Evolutionary conservation across 1,140 invertebrate genomes (phyloP).

Genomic region (Drosophila orena): DNA sequence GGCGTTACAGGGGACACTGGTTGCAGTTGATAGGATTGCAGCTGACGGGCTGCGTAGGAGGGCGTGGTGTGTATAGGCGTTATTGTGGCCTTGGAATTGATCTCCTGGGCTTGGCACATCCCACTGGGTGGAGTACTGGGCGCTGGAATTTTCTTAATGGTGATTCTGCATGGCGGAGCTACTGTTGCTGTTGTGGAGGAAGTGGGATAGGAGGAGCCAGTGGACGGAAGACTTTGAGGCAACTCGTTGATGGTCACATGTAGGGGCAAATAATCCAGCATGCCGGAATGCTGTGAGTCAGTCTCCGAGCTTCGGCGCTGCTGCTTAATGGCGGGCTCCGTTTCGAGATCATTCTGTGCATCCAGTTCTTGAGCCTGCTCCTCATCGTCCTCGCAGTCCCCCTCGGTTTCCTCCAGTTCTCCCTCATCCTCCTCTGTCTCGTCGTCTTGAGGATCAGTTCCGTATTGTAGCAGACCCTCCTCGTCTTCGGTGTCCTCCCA

Average conservation of each 20-base stretch:
- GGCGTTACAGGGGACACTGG: slow-evolving; percentile 32
- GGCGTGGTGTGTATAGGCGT: slow-evolving; percentile 58
- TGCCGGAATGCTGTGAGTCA: slow-evolving; percentile 69
- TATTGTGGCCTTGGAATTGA: slow-evolving; percentile 69
- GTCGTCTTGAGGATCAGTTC: slow-evolving; percentile 15
- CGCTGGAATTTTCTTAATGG: slow-evolving; percentile 66
- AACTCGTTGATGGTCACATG: slow-evolving; percentile 72
- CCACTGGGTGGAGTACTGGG: slow-evolving; percentile 20
- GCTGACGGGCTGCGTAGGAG: slow-evolving; percentile 31
- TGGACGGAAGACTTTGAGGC: slow-evolving; percentile 25
- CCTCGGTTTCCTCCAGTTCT: slow-evolving; percentile 19
- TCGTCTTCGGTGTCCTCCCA: slow-evolving; percentile 72
- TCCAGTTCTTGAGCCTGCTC: slow-evolving; percentile 8
- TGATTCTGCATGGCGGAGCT: slow-evolving; percentile 61
- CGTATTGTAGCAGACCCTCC: slow-evolving; percentile 47
- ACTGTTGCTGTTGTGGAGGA: slow-evolving; percentile 20
- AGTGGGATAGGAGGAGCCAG: slow-evolving; percentile 15
- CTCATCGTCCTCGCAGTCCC: slow-evolving; percentile 21
- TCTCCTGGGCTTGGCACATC: slow-evolving; percentile 39
- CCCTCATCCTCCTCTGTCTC: slow-evolving; percentile 40
- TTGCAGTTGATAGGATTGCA: slow-evolving; percentile 58
- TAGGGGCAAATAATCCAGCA: slow-evolving; percentile 64
- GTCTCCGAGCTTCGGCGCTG: slow-evolving; percentile 59
- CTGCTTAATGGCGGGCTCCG: slow-evolving; percentile 47
- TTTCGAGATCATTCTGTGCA: slow-evolving; percentile 20